Evolutionary conservation across 2,113 vertebrate species (phyloP).

Genomic region (Rostratula benghalensis): DNA sequence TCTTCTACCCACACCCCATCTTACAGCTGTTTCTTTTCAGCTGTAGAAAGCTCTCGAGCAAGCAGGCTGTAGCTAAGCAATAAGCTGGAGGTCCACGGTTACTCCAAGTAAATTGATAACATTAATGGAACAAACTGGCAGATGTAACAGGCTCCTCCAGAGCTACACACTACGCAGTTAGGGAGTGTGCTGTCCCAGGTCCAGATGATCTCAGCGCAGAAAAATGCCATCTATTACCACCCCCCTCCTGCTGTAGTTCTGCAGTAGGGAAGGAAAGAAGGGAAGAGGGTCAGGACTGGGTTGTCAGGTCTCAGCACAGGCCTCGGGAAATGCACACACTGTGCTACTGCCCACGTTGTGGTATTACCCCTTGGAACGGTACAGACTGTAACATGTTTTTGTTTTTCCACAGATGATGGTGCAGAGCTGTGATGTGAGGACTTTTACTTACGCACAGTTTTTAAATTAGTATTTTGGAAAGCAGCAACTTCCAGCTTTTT

Average conservation of each 20-base stretch:
- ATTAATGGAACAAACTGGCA: neutral
- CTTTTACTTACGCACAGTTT: neutral
- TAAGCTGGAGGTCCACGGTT: neutral
- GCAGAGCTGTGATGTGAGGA: constrained; percentile 69
- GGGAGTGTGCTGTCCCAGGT: neutral
- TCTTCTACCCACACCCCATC: neutral
- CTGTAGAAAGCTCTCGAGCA: neutral
- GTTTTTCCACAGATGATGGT: constrained; percentile 71
- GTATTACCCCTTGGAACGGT: neutral
- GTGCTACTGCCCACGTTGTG: neutral
- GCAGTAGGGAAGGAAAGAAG: neutral
- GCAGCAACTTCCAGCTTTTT: constrained; percentile 40
- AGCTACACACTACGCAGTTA: neutral
- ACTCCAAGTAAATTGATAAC: neutral
- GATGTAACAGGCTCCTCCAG: neutral
- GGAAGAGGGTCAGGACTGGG: neutral
- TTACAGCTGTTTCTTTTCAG: constrained; percentile 31
- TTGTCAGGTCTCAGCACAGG: neutral
- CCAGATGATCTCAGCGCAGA: constrained; percentile 21
- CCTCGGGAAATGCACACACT: neutral
- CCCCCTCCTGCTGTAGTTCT: neutral
- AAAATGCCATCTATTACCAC: neutral
- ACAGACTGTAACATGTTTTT: constrained; percentile 2
- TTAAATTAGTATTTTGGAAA: constrained; percentile 35
- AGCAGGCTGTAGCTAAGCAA: neutral